Conservation (phyloP, 2,113 vertebrate genomes). For the Laterallus jamaicensis region DNA sequence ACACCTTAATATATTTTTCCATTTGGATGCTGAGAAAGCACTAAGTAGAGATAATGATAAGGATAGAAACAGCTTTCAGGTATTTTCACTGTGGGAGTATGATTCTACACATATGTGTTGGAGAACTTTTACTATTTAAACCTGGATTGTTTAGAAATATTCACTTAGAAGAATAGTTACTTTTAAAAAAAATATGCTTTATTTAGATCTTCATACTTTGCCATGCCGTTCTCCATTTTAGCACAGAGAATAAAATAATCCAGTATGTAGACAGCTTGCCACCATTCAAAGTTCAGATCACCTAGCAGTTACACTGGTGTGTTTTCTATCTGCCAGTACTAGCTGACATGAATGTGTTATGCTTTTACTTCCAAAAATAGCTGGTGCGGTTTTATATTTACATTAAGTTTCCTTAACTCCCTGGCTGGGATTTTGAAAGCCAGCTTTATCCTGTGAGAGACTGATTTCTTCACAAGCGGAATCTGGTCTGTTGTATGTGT, state of each 20-base stretch:
- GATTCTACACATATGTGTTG: neutral
- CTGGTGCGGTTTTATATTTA: conserved; percentile 10
- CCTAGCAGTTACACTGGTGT: neutral
- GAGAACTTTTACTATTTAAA: neutral
- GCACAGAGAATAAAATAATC: neutral
- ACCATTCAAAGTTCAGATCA: neutral
- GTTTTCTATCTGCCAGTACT: neutral
- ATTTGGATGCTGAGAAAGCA: neutral
- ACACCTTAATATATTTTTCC: neutral
- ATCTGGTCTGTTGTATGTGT: neutral
- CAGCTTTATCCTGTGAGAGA: conserved; percentile 37
- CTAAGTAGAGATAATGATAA: neutral
- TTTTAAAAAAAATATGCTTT: neutral
- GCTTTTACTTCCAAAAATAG: conserved; percentile 19
- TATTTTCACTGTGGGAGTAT: neutral
- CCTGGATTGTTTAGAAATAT: neutral
- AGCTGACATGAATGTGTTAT: neutral
- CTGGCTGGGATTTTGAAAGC: conserved; percentile 37
- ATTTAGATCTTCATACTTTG: neutral
- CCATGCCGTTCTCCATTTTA: neutral
- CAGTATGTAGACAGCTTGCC: neutral
- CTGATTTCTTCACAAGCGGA: conserved; percentile 46
- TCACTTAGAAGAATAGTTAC: neutral
- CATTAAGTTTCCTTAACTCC: conserved; percentile 7
- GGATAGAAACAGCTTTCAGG: neutral